Conservation (phyloP, 2,888 invertebrate species). For the Rhingia campestris region DNA sequence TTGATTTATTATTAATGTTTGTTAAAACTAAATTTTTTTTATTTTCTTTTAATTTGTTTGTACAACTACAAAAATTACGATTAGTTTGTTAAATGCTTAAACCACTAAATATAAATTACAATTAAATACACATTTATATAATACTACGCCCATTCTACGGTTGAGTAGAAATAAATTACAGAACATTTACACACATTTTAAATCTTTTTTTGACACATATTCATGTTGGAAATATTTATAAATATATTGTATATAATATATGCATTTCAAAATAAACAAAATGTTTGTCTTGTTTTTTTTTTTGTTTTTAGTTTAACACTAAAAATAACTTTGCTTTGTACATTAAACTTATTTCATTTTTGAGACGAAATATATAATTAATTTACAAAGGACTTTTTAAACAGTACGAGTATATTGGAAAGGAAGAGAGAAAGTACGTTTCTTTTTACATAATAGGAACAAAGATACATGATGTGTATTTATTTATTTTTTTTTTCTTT, state of each 20-base stretch:
- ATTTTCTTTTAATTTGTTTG: slow-evolving; percentile 18
- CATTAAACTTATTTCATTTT: slow-evolving; percentile 30
- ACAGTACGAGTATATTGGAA: neutral
- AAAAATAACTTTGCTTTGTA: slow-evolving; percentile 45
- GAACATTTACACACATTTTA: slow-evolving; percentile 46
- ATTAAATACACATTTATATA: slow-evolving; percentile 46
- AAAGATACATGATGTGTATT: slow-evolving; percentile 55
- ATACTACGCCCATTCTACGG: slow-evolving; percentile 30
- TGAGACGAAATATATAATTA: slow-evolving; percentile 4
- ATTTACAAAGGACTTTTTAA: slow-evolving; percentile 28
- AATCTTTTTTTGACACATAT: slow-evolving; percentile 11
- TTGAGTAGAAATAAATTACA: slow-evolving; percentile 48
- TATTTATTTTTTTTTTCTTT: slow-evolving; percentile 15
- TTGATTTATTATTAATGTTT: neutral
- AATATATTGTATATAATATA: neutral
- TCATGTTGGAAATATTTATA: slow-evolving; percentile 5
- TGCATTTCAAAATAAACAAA: neutral
- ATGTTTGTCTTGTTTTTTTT: slow-evolving; percentile 6
- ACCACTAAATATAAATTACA: slow-evolving; percentile 51
- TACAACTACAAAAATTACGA: slow-evolving; percentile 62
- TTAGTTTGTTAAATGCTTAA: slow-evolving; percentile 59
- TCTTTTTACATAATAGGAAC: slow-evolving; percentile 68
- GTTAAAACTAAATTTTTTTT: slow-evolving; percentile 24
- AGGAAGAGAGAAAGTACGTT: slow-evolving; percentile 14
- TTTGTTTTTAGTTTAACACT: slow-evolving; percentile 18